Conservation (phyloP, 2,113 vertebrate genomes). For the Smithornis capensis region DNA sequence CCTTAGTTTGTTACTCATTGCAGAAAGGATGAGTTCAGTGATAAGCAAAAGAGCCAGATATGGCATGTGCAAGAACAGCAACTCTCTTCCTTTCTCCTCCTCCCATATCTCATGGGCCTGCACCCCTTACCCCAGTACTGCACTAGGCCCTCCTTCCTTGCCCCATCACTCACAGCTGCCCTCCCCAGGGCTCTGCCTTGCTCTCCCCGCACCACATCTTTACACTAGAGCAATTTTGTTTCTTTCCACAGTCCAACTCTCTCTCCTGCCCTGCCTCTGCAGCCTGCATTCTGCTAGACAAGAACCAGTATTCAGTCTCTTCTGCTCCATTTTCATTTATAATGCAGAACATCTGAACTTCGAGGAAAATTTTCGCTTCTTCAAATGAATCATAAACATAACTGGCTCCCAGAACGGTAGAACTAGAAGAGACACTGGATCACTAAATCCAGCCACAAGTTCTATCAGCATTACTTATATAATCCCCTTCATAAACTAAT, state of each 20-base stretch:
- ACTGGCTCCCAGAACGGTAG: not conserved
- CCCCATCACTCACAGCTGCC: not conserved
- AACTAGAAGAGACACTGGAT: not conserved
- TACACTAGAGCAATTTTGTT: not conserved
- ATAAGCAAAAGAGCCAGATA: conserved; percentile 6
- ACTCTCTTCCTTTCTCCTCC: not conserved
- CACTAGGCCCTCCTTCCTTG: not conserved
- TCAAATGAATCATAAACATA: not conserved
- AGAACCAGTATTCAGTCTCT: not conserved
- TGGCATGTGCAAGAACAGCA: not conserved
- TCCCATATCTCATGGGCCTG: not conserved
- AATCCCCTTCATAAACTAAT: not conserved
- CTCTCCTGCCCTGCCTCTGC: not conserved
- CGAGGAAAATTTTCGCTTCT: not conserved
- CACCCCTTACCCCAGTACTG: not conserved
- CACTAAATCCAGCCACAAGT: not conserved
- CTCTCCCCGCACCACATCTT: not conserved
- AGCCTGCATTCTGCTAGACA: not conserved
- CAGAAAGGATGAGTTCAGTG: conserved; percentile 8
- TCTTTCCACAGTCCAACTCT: not conserved
- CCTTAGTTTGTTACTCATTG: conserved; percentile 39
- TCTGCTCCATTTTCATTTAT: not conserved
- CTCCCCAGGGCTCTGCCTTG: not conserved
- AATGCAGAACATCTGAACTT: not conserved
- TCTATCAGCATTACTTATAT: not conserved